Conservation (phyloP, 2,797 vertebrate species). For the Sebastiscus tertius region DNA sequence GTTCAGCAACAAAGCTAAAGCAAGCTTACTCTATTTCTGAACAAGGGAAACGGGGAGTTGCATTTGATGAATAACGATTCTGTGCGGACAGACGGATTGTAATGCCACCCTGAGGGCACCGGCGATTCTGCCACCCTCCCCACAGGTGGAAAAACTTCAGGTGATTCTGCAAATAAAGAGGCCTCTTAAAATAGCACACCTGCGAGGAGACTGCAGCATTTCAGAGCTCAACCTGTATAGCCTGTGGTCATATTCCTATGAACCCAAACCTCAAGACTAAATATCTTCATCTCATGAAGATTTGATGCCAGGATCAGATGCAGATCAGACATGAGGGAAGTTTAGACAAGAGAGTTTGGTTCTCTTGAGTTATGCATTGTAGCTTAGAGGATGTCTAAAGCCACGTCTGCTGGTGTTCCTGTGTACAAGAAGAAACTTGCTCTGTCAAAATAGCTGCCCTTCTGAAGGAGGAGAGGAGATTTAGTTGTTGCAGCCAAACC, state of each 20-base stretch:
- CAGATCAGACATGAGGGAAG: slow-evolving; percentile 63
- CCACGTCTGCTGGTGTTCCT: slow-evolving; percentile 66
- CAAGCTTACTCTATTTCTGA: slow-evolving; percentile 10
- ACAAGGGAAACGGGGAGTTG: slow-evolving; percentile 14
- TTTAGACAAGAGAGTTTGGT: slow-evolving; percentile 63
- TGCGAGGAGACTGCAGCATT: slow-evolving; percentile 45
- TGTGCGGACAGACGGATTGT: slow-evolving; percentile 46
- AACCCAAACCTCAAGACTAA: slow-evolving; percentile 28
- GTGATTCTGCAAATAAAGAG: slow-evolving; percentile 63
- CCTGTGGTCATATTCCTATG: slow-evolving; percentile 47
- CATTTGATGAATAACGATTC: slow-evolving; percentile 55
- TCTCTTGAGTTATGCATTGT: slow-evolving; percentile 35
- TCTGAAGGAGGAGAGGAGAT: slow-evolving; percentile 51
- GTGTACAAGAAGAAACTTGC: slow-evolving; percentile 73
- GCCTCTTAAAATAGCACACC: slow-evolving; percentile 74
- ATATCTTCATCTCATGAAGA: slow-evolving; percentile 53
- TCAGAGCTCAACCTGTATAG: slow-evolving; percentile 26
- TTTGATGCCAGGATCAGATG: slow-evolving; percentile 57
- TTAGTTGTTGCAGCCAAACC: slow-evolving; percentile 43
- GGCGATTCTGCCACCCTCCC: slow-evolving; percentile 31
- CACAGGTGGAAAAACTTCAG: slow-evolving; percentile 60
- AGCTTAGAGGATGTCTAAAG: slow-evolving; percentile 45
- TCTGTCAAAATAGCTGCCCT: slow-evolving; percentile 48
- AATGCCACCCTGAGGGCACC: slow-evolving; percentile 46
- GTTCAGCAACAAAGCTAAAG: slow-evolving; percentile 18